Conservation (phyloP, 2,888 invertebrate genomes). For the Chloroclysta siterata region DNA sequence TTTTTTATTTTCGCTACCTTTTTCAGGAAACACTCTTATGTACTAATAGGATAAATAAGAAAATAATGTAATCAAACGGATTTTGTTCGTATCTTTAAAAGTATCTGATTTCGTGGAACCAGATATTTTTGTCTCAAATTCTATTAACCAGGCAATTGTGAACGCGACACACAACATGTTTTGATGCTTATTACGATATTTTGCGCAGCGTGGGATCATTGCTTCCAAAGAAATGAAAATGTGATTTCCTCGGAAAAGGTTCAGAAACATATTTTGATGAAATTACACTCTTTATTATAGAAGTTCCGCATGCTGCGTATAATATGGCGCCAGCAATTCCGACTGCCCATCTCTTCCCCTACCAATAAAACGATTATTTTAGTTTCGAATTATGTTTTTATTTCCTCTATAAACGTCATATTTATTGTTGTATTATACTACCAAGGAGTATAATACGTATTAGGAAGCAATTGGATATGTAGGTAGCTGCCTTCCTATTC, state of each 20-base stretch:
- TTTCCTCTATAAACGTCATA: constrained; percentile 54
- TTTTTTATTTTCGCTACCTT: no score
- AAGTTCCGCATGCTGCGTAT: constrained; percentile 46
- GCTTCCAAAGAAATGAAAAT: constrained; percentile 36
- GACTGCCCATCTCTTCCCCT: constrained; percentile 50
- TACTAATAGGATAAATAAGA: no score
- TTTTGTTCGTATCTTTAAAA: not conserved
- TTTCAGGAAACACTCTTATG: no score
- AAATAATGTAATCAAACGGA: not conserved
- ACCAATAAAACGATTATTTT: constrained; percentile 59
- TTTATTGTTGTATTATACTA: constrained; percentile 37
- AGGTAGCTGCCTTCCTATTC: no score
- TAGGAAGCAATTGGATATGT: no score
- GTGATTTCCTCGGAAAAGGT: constrained; percentile 32
- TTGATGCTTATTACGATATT: constrained; percentile 38
- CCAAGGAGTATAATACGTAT: no score
- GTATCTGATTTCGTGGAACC: no score
- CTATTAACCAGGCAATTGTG: constrained; percentile 31
- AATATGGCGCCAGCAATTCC: constrained; percentile 69
- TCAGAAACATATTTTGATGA: constrained; percentile 32
- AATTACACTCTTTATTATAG: constrained; percentile 37
- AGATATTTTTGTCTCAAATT: constrained; percentile 8
- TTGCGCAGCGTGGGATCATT: constrained; percentile 46
- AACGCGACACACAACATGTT: constrained; percentile 36
- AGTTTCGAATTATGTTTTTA: constrained; percentile 58